Conservation (phyloP, 2,888 invertebrate species). For the Trypoxylon attenuatum region DNA sequence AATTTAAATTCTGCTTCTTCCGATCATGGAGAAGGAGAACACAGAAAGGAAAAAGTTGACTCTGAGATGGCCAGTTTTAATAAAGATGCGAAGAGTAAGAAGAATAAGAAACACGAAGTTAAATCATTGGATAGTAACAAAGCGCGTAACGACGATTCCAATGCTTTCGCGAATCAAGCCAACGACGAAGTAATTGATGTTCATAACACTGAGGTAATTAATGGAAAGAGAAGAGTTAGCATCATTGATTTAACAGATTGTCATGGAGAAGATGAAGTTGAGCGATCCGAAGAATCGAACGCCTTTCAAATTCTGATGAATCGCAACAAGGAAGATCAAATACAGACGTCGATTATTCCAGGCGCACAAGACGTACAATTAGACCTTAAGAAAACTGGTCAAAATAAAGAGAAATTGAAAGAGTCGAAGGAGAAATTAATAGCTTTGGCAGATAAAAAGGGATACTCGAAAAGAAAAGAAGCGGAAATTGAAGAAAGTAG, state of each 20-base stretch:
- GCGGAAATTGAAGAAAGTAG: slow-evolving; percentile 78
- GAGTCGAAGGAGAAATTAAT: slow-evolving; percentile 52
- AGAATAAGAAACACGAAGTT: neutral
- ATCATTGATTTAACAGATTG: neutral
- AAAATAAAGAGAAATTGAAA: slow-evolving; percentile 43
- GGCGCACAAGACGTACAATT: slow-evolving; percentile 23
- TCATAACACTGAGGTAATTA: neutral
- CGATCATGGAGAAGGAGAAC: neutral
- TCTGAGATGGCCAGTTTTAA: neutral
- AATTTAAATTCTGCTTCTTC: neutral
- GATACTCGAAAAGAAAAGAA: slow-evolving; percentile 78
- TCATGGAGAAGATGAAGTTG: neutral
- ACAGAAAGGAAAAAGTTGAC: neutral
- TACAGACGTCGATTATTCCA: neutral
- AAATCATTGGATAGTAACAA: neutral
- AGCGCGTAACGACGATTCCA: too few relatives aligned
- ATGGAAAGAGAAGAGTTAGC: neutral
- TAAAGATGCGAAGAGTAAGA: neutral
- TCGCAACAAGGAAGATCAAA: slow-evolving; percentile 47
- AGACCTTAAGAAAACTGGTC: slow-evolving; percentile 18
- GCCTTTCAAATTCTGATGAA: slow-evolving; percentile 64
- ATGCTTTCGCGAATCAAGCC: neutral
- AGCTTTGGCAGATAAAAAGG: slow-evolving; percentile 81
- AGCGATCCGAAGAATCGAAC: slow-evolving; percentile 49
- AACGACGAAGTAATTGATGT: neutral